Evolutionary conservation across 2,113 vertebrate species (phyloP).

Genomic region (human): DNA sequence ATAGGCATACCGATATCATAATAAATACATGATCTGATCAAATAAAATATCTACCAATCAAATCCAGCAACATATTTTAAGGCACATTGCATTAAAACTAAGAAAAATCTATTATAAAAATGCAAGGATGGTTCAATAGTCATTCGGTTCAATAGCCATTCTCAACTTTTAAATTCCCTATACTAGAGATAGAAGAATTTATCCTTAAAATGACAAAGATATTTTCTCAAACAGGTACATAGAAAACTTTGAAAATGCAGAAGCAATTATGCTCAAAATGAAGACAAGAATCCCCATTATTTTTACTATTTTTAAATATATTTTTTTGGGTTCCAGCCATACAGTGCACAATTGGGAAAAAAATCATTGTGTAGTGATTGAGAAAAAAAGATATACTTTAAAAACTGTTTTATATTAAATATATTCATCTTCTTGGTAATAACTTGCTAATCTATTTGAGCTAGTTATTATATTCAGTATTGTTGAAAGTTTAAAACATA

Average conservation of each 20-base stretch:
- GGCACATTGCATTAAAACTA: background rate
- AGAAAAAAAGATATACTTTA: background rate
- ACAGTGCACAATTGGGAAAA: background rate
- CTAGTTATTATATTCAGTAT: background rate
- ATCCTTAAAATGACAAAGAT: conserved; percentile 10
- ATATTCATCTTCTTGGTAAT: background rate
- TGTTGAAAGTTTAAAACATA: background rate
- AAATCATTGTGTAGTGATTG: background rate
- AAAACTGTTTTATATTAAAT: background rate
- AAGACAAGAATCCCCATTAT: background rate
- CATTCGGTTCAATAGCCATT: background rate
- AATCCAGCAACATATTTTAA: background rate
- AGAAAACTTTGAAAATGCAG: background rate
- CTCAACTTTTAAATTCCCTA: background rate
- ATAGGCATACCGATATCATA: background rate
- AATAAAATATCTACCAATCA: background rate
- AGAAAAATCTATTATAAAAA: conserved; percentile 20
- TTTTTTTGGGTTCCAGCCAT: background rate
- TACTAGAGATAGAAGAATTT: background rate
- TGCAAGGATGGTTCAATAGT: background rate
- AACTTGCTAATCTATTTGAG: background rate
- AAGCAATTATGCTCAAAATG: background rate
- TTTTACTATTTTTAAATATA: background rate
- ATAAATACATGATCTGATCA: background rate
- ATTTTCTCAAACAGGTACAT: background rate